phyloP scores from a whole-genome alignment of 2,888 invertebrate genomes.

The Halictus ligatus region DNA sequence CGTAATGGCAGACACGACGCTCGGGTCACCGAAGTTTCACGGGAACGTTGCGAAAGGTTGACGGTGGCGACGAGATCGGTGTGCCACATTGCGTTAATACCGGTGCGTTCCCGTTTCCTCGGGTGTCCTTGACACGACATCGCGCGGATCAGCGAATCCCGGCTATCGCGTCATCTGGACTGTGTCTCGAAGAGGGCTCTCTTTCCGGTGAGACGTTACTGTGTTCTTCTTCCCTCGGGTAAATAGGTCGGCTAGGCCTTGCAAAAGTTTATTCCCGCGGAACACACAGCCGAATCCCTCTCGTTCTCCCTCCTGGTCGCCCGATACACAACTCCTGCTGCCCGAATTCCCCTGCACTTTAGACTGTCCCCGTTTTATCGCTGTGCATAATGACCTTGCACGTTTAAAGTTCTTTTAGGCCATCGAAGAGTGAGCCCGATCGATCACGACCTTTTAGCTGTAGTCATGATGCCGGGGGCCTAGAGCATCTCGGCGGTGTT shows the following conservation, averaged over 20 bases:
- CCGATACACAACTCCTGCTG: background rate
- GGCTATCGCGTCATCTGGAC: conserved; percentile 54
- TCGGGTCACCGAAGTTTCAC: conserved; percentile 8
- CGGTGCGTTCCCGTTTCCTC: conserved; percentile 22
- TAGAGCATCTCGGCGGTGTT: conserved; percentile 54
- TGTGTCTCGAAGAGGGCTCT: conserved; percentile 8
- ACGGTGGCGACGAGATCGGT: conserved; percentile 13
- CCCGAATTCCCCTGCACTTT: conserved; percentile 40
- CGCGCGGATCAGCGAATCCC: conserved; percentile 36
- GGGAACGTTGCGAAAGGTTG: conserved; percentile 21
- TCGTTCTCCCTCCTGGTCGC: background rate
- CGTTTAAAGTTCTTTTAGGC: conserved; percentile 68
- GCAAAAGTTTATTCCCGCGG: conserved; percentile 2
- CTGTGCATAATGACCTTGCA: conserved; percentile 67
- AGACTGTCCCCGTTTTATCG: conserved; percentile 54
- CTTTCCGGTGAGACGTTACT: conserved; percentile 14
- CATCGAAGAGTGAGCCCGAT: conserved; percentile 66
- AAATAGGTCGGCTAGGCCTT: conserved; percentile 30
- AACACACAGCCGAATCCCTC: background rate
- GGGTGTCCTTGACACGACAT: conserved; percentile 50
- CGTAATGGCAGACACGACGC: conserved; percentile 14
- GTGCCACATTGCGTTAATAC: conserved; percentile 47
- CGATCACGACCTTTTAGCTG: conserved; percentile 69
- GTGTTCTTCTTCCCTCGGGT: conserved; percentile 8
- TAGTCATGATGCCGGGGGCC: conserved; percentile 54